A percentile compares a stretch with the other conserved stretches of the same genome.
Conservation (phyloP, 2,797 vertebrate genomes). For the Garrulus glandarius region DNA sequence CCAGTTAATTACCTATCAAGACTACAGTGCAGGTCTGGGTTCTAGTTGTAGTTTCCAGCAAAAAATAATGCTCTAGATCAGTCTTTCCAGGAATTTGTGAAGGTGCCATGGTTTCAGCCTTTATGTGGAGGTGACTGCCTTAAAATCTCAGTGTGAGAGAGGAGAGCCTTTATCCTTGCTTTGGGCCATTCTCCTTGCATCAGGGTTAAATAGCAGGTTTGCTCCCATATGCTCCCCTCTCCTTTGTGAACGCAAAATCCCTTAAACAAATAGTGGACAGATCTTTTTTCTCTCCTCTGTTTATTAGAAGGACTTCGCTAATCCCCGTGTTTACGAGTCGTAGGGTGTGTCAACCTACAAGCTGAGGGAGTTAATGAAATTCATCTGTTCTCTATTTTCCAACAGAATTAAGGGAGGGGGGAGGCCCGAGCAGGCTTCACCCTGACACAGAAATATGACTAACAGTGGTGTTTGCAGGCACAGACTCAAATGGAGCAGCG, state of each 20-base stretch:
- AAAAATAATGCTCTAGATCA: not conserved
- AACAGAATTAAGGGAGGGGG: not conserved
- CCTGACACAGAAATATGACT: not conserved
- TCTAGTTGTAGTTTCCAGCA: not conserved
- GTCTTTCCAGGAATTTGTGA: not conserved
- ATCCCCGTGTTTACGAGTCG: conserved; percentile 59
- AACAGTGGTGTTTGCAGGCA: conserved; percentile 15
- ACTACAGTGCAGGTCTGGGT: not conserved
- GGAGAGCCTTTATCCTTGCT: not conserved
- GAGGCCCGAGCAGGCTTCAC: not conserved
- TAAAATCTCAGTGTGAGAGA: not conserved
- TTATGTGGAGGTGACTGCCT: not conserved
- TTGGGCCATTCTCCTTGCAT: not conserved
- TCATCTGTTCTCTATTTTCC: conserved; percentile 61
- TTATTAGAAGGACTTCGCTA: conserved; percentile 63
- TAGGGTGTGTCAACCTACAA: conserved; percentile 57
- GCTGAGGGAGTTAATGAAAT: conserved; percentile 61
- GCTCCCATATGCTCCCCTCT: conserved; percentile 19
- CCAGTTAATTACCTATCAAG: not conserved
- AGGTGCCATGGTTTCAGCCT: not conserved
- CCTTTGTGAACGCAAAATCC: conserved; percentile 56
- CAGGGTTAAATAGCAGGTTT: conserved; percentile 23
- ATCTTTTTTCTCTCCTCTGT: conserved; percentile 33
- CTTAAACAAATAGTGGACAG: conserved; percentile 52
- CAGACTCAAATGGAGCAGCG: not conserved